Conservation (phyloP, 2,797 vertebrate genomes). For the Crax fasciolata region DNA sequence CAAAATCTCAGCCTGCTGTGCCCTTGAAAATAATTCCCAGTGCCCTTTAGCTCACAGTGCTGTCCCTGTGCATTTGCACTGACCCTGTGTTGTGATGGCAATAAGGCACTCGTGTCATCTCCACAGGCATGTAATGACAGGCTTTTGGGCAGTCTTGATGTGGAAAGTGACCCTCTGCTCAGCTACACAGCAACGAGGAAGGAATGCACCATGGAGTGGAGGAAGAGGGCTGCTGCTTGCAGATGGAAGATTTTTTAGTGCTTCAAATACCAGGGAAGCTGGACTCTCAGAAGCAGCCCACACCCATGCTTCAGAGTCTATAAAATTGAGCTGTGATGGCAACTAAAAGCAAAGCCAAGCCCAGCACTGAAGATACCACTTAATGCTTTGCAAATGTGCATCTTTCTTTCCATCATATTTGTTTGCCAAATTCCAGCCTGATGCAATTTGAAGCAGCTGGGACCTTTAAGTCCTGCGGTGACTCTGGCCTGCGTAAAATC, state of each 20-base stretch:
- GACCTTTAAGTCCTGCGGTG: background rate
- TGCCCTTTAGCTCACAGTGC: background rate
- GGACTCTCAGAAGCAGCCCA: background rate
- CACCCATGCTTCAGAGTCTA: background rate
- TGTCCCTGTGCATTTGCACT: background rate
- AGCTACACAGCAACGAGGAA: background rate
- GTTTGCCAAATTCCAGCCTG: conserved; percentile 32
- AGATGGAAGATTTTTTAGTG: background rate
- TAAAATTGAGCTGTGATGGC: background rate
- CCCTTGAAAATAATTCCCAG: background rate
- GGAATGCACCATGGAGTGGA: background rate
- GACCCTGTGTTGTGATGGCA: background rate
- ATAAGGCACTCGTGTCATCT: background rate
- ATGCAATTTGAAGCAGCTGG: conserved; percentile 28
- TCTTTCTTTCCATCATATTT: background rate
- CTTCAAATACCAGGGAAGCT: background rate
- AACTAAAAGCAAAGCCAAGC: conserved; percentile 13
- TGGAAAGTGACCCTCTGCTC: background rate
- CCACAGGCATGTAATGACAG: background rate
- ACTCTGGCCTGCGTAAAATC: background rate
- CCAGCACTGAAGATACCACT: background rate
- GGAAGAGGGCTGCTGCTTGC: background rate
- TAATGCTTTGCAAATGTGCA: conserved; percentile 40
- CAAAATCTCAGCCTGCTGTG: background rate
- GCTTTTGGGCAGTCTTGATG: background rate